Evolutionary conservation across 2,113 vertebrate species (phyloP), one percentile per base, ranked within the genome.

Genomic region (Dunckerocampus dactyliophorus): DNA sequence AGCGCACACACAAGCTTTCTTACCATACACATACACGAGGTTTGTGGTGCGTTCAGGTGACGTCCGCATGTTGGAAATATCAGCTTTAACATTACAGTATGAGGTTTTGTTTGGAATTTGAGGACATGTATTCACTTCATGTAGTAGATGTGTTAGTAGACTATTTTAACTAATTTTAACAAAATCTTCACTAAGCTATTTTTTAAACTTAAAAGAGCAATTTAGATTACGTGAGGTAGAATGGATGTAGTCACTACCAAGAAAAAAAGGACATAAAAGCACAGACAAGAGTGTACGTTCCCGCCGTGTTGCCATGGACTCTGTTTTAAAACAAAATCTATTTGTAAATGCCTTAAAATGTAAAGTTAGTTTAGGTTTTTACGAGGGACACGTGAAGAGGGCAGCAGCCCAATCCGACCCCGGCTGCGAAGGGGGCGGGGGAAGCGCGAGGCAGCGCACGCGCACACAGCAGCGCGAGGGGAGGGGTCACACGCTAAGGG

Each of bases 401-500:
- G 52, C 78, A 72, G 15, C 20, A 62, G 68, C 62, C 71, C 53
- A 76, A 55, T 37, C 71, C 71, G 72, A 72, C 51, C 70, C 12
- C 42, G 57, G 10, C 4, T 17, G 4, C 0, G 31, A 4, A 19
- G 39, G 13, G 39, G 62, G 37, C 1, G 14, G 28, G 28, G 39
- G 52, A 12, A 37, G 52, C 58, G 51, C 65, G 28, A 53, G 47
- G 47, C 47, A 43, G 39, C 39, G 21, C 57, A 24, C 48, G 31
- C 56, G 39, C 43, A n/a, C 16, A 19, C 16, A 62, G 67, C n/a
- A 31, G 59, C 28, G 55, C 16, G 72, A 72, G 62, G 69, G 78
- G 82, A 75, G 79, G 82, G 82, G 69, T 84, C 81, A 77, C 82
- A 84, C 77, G 82, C 82, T 69, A 83, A 42, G 78, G 76, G 79